These are phyloP conservation scores for Melospiza georgiana DNA, from an alignment of 2,113 vertebrate genomes.

Conservation along the genomic window DNA sequence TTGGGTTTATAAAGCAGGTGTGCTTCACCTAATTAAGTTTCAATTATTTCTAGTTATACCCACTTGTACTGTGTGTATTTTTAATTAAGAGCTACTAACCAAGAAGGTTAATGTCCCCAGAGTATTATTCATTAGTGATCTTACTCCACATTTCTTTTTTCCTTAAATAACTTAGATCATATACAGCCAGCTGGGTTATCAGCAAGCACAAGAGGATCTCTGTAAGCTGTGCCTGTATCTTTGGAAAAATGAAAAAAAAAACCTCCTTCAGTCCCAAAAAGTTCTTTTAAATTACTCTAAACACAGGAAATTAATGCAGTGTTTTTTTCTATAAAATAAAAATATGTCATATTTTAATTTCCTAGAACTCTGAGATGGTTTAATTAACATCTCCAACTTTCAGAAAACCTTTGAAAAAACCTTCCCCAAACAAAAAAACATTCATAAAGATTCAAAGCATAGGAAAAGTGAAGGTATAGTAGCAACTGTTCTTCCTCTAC, in stretches of 20 bases:
- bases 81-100: slow-evolving; percentile 16
- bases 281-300: not conserved
- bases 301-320: not conserved
- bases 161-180: not conserved
- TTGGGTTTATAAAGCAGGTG: not conserved
- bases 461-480: not conserved
- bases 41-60: not conserved
- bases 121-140: not conserved
- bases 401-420: not conserved
- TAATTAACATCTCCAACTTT: not conserved
- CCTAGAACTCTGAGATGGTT: not conserved
- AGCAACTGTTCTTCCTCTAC: not conserved
- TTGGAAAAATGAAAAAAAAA: not conserved
- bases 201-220: not conserved
- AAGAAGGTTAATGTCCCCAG: not conserved
- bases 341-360: not conserved
- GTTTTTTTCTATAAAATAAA: not conserved
- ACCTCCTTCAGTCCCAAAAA: not conserved
- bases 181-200: not conserved
- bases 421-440: not conserved
- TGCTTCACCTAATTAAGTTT: not conserved
- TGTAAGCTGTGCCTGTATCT: not conserved
- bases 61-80: not conserved
- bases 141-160: not conserved
- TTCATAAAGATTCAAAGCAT: not conserved